These are phyloP conservation scores for Acronicta aceris DNA, from an alignment of 2,888 invertebrate genomes.

Conservation along the genomic window DNA sequence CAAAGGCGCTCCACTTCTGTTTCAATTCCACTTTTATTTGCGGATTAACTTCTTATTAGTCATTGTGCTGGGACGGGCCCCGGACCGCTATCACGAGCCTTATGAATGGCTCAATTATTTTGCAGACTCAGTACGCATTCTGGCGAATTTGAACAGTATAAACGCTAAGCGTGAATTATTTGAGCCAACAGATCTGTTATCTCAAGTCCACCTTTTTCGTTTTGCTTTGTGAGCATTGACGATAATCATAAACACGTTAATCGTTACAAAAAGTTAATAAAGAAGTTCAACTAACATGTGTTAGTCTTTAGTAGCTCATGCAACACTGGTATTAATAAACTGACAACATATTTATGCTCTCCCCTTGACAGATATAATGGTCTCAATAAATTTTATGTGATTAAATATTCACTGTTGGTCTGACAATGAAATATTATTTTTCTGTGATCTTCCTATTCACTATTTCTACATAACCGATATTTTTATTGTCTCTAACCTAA, in stretches of 20 bases:
- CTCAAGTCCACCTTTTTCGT: constrained; percentile 38
- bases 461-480: constrained; percentile 8
- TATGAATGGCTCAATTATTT: constrained; percentile 89
- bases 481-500: constrained; percentile 4
- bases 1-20: constrained; percentile 87
- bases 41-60: constrained; percentile 90
- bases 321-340: constrained; percentile 77
- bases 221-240: constrained; percentile 22
- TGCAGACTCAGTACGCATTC: constrained; percentile 73
- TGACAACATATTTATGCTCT: constrained; percentile 81
- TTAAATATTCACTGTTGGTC: constrained; percentile 66
- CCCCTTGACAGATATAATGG: constrained; percentile 73
- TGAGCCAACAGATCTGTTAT: constrained; percentile 48
- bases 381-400: constrained; percentile 76
- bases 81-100: constrained; percentile 84
- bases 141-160: constrained; percentile 62
- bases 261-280: constrained; percentile 59
- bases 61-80: constrained; percentile 81
- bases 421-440: constrained; percentile 64
- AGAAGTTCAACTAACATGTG: constrained; percentile 72
- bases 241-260: constrained; percentile 63
- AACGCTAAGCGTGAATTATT: constrained; percentile 59
- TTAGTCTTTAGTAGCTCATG: constrained; percentile 68
- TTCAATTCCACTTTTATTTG: constrained; percentile 90
- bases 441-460: constrained; percentile 13